Base-by-base conservation (phyloP, 2,888 invertebrate genomes). In the Drosophila mercatorum region DNA sequence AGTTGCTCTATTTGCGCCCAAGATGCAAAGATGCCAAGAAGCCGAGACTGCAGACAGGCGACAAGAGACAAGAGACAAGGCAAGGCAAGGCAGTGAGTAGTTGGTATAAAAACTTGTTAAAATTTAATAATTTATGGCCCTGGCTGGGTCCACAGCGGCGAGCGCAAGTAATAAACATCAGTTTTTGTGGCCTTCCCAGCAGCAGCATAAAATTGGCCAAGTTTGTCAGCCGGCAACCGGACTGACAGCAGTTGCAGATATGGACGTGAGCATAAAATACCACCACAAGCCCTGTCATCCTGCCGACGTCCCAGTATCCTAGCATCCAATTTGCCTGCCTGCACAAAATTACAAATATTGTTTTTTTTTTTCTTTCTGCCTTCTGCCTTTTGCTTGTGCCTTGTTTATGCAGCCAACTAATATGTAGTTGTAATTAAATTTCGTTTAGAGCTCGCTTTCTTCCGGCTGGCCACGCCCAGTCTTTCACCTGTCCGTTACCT, bases 111-210 rank as follows among this genome's bases (percentile, higher is more conserved):
- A 89, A 88, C 90, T 89, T 89, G 87, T 83, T 88, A 85, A 89
- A 88, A 90, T 87, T 89, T 88, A 84, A 85, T 89, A 89, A 89
- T 89, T 89, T 89, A 89, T 90, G 89, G 72, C 77, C 74, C 68
- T 77, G 71, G 69, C 70, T 68, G 78, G 75, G 69, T 72, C 76
- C 58, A 51, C 10, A 59, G 64, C 62, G 60, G 38, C 67, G 46
- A 22, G 62, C 77, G 62, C 77, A 79, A 83, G 88, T 80, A 85
- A 88, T 88, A 88, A 83, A 85, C 81, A 88, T 88, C 80, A 80
- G 77, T 85, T 83, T 80, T 84, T 79, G 73, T 73, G 83, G 78
- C 58, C 70, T 59, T 64, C 66, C 59, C 55, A 59, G 64, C 52
- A 28, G 47, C 28, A 49, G 47, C 43, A 80, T 68, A 58, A 83